Base-by-base conservation (phyloP, 2,888 invertebrate genomes). In the Xiphydria camelus region DNA sequence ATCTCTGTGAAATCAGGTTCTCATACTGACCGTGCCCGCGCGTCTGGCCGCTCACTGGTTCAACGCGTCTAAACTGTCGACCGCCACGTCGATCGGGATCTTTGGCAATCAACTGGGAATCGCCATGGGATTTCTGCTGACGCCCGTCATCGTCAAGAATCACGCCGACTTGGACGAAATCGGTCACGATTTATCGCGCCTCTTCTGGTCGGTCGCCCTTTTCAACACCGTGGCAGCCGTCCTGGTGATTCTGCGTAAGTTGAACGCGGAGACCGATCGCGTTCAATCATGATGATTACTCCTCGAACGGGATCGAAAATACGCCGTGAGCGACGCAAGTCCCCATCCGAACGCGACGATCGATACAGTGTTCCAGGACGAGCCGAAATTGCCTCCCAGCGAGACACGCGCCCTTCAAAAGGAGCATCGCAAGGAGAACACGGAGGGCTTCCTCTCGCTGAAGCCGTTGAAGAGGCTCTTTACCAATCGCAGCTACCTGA, bases 51-150 rank as follows among this genome's bases (percentile, higher is more conserved):
- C 88, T 1, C 81, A 83, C 10, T 87, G 87, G 87, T 87, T 87
- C 68, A 83, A 83, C 6, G 77, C 83, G 0, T 75, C 80, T 47
- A 79, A 86, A 72, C 37, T 75, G 3, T 79, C 87, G 3, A 83
- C 85, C 1, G 88, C 88, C 1, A 87, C 86, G 56, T 83, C 87
- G 32, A 76, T 88, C 14, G 88, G 86, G 2, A 82, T 89, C 14
- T 86, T 88, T 62, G 89, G 88, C 4, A 85, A 84, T 60, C 87
- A 88, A 80, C 68, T 89, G n/a, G 80, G 89, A 1, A 79, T 85
- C 25, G 87, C 88, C 0, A 61, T 86, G 1, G 86, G 87, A 35
- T 91, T 89, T 66, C 73, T 88, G 4, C 48, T 88, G 4, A 85
- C 88, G 1, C 86, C 88, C 1, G 70, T 83, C 42, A 49, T 82